Evolutionary conservation across 92 coral and sea anemone genomes (phyloP), one percentile per base, ranked within the genome.

Genomic region (Palythoa caribaeorum): DNA sequence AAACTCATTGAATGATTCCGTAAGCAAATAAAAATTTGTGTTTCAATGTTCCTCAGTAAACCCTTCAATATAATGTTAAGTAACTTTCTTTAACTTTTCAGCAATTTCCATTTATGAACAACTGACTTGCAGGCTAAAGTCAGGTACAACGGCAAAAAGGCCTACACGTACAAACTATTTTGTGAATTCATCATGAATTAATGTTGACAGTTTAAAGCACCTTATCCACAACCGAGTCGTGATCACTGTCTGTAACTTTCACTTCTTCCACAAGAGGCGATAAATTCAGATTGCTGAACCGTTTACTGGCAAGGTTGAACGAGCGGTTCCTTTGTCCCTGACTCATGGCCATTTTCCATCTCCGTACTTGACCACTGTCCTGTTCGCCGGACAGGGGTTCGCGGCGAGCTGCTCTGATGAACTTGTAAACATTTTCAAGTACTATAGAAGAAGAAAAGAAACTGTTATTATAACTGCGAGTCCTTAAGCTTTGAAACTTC

Each of bases 141-240:
- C 28, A 28, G 28, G 28, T 28, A 28, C 28, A 28, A 28, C 28
- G 28, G 28, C 28, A 28, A 28, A 28, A 28, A 28, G 28, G 28
- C 28, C 28, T 28, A 28, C 28, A 28, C 28, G 28, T 28, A 28
- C 28, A 40, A 40, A 40, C 47, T 40, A 40, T 40, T 40, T 40
- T 40, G 47, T 40, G 6, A 5, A 8, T 44, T 44, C 50, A 44
- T 44, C 50, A 44, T 8, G 50, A 44, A 44, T 0, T 17, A 65
- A 65, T 17, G 11, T 65, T 14, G 53, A 15, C 8, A 21, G 11
- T 38, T 21, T 13, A 10, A 38, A 28, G 7, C 86, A 96, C 99
- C 92, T 94, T 91, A 69, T 97, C 99, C 57, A 97, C 98, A 28
- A 92, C 96, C 2, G 98, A 97, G 87, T 97, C 99, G 68, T 97